Base-by-base conservation (phyloP, 2,797 vertebrate genomes). In the Eutrigla gurnardus region DNA sequence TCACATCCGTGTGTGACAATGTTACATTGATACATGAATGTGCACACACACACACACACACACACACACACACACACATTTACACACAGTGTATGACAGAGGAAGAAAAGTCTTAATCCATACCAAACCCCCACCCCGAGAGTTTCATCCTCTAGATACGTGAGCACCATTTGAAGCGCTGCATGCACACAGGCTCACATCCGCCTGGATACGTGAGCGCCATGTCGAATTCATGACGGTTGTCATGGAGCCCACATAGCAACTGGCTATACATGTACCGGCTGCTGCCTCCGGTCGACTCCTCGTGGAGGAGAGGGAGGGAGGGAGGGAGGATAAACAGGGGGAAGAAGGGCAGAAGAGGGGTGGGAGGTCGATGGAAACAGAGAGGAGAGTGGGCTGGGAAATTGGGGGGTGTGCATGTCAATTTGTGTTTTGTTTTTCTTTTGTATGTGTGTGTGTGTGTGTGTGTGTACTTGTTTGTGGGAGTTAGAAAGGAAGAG, bases 231-330 rank as follows among this genome's bases (percentile, higher is more conserved):
- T 92, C 91, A 88, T 89, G 92, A 89, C 78, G 87, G 93, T 95
- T 94, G 93, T 93, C 94, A 95, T 93, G 93, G 93, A 77, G 86
- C 91, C 93, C 89, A 83, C 93, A 93, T 94, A 94, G 93, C 93
- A 94, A 94, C 93, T 72, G 65, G 80, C 88, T 86, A 89, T 86
- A 92, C 89, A 89, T 92, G 88, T 90, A 89, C 65, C 55, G 71
- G 82, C 88, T 88, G 91, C 92, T 92, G 91, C 92, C 91, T 94
- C 89, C 80, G 89, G 93, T 93, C 87, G 79, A 87, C 88, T 92
- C 86, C 71, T 57, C 65, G 57, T 58, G 49, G 54, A 32, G 65
- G 40, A 39, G 18, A 13, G 62, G 18, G 39, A 15, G 60, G 43
- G 54, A 50, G 37, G 52, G n/a, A n/a, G 61, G 13, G 45, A 71